Evolutionary conservation across 1,140 invertebrate genomes (phyloP), one percentile per base, ranked within the genome.

Genomic region (Geopemphigus sp.): DNA sequence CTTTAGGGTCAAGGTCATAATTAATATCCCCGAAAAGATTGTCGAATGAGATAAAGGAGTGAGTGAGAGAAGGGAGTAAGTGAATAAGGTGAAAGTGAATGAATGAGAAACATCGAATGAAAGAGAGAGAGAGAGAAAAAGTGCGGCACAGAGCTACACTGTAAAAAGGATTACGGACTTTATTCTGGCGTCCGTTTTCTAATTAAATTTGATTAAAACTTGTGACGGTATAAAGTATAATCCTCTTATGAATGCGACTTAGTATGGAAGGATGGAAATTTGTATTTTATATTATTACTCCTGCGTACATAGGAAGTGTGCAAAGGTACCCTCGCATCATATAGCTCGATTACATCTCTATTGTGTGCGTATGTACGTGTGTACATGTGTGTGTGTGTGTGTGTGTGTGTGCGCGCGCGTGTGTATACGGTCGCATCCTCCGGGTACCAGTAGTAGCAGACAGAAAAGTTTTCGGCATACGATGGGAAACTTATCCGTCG

Each of bases 191-290:
- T 57, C 72, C 72, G 72, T 74, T 74, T 74, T 74, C 72, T 74
- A 74, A 74, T 74, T 74, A 74, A 74, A 74, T 74, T 74, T 74
- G 72, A 74, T 74, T 59, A 74, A 74, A 74, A 74, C 72, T 74
- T 74, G 72, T 39, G 32, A 74, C 56, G 56, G 72, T 50, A 74
- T 59, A 74, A 73, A 56, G 53, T 29, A 74, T 74, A 74, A 74
- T 74, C 72, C 72, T 74, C 54, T 74, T 74, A 59, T 39, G 72
- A 22, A 74, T 74, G 57, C 72, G 54, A 74, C 72, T 74, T 57
- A 74, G 29, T 39, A 54, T 8, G 19, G 24, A 32, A 26, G 68
- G 68, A 32, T 29, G 68, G 68, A 72, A 72, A 72, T 72, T 72
- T 54, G 47, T 53, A 72, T 72, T 72, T 72, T 54, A 72, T 72